These are phyloP conservation scores for Chaetorhynchus papuensis DNA, from an alignment of 2,113 vertebrate genomes.

Conservation along the genomic window DNA sequence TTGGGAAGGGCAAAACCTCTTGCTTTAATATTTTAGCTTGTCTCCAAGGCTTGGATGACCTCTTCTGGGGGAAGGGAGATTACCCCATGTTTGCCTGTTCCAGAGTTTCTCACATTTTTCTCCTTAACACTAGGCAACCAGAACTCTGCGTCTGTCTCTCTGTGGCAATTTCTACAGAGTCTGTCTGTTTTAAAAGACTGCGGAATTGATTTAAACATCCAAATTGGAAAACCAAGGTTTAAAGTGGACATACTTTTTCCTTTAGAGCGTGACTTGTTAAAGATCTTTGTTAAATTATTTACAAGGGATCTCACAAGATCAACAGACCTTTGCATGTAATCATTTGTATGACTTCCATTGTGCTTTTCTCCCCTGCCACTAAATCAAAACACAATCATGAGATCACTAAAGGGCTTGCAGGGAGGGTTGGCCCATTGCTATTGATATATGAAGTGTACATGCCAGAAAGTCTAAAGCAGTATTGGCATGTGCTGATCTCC, in stretches of 20 bases:
- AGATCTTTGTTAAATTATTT: conserved; percentile 15
- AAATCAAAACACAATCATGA: background rate
- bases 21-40: background rate
- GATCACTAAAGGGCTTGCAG: background rate
- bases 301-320: background rate
- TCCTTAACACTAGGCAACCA: background rate
- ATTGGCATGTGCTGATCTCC: background rate
- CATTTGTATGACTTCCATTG: background rate
- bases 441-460: rapidly evolving
- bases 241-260: background rate
- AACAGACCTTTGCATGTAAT: background rate
- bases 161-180: background rate
- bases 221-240: background rate
- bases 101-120: background rate
- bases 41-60: background rate
- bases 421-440: background rate
- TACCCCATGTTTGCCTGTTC: background rate
- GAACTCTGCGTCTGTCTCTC: background rate
- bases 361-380: background rate
- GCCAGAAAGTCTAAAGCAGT: background rate
- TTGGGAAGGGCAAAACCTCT: background rate
- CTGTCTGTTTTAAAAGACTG: background rate
- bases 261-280: background rate
- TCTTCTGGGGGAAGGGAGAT: background rate
- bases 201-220: background rate